Evolutionary conservation across 2,113 vertebrate species (phyloP).

Genomic region (Festucalex cinctus): DNA sequence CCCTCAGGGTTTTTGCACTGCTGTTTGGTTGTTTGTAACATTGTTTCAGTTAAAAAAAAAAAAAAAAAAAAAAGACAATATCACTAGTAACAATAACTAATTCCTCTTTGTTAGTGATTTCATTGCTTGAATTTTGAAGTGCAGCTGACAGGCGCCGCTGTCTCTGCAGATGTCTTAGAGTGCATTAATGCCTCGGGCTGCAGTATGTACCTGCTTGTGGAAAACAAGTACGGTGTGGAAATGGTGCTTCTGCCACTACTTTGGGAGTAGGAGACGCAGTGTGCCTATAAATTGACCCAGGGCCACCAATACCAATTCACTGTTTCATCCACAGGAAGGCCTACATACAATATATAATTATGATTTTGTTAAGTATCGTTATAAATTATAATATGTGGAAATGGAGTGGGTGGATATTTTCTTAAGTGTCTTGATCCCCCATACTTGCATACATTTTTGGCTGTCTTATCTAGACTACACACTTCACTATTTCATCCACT

Average conservation of each 20-base stretch:
- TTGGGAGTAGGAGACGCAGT: constrained; percentile 5
- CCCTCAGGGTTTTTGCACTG: background rate
- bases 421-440: too few relatives aligned
- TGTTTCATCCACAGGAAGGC: too few relatives aligned
- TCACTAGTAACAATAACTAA: background rate
- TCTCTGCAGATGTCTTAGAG: constrained; percentile 1
- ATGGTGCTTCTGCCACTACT: background rate
- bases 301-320: too few relatives aligned
- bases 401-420: too few relatives aligned
- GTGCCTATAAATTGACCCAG: constrained; percentile 3
- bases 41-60: background rate
- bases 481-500: too few relatives aligned
- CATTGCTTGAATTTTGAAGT: constrained; percentile 18
- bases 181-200: constrained; percentile 21
- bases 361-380: too few relatives aligned
- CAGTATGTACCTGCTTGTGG: constrained; percentile 15
- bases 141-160: constrained; percentile 29
- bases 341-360: too few relatives aligned
- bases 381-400: too few relatives aligned
- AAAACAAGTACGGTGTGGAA: constrained; percentile 13
- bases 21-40: background rate
- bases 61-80: background rate
- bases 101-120: background rate
- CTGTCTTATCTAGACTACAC: too few relatives aligned
- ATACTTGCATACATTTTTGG: too few relatives aligned